These are phyloP conservation scores for Chascanopsetta lugubris DNA, from an alignment of 2,113 vertebrate species.

Conservation along the genomic window DNA sequence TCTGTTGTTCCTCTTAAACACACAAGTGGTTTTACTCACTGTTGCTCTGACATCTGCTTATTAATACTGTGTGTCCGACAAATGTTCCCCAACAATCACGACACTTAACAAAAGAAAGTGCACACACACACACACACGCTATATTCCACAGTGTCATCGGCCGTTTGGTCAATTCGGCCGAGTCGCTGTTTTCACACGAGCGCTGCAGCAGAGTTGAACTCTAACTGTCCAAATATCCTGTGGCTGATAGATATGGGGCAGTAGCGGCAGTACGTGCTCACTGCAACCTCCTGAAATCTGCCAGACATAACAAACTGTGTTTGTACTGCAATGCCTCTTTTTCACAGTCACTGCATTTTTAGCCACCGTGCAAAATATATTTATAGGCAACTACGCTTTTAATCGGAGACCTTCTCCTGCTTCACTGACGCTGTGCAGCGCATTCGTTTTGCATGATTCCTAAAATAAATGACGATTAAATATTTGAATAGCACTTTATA, in stretches of 20 bases:
- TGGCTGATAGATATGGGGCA: constrained; percentile 11
- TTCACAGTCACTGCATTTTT: not conserved
- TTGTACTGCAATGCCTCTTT: constrained; percentile 1
- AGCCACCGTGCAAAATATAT: not conserved
- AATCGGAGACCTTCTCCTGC: not conserved
- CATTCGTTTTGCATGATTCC: not conserved
- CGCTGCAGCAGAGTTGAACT: constrained; percentile 11
- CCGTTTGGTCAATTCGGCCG: constrained; percentile 16
- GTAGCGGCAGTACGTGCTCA: constrained; percentile 1
- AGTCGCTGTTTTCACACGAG: constrained; percentile 31
- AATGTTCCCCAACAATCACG: constrained; percentile 23
- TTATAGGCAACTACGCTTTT: not conserved
- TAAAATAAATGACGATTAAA: not conserved
- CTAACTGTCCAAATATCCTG: constrained; percentile 42
- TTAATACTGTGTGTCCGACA: constrained; percentile 41
- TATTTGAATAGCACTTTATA: too few species aligned
- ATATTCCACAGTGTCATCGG: constrained; percentile 15
- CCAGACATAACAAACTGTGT: constrained; percentile 40
- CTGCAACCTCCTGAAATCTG: constrained; percentile 22
- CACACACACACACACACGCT: constrained; percentile 5
- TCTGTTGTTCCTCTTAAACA: constrained; percentile 44
- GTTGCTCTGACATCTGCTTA: constrained; percentile 37
- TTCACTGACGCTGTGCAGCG: not conserved
- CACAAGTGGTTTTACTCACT: constrained; percentile 21
- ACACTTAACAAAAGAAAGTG: constrained; percentile 10